A percentile compares a stretch with the other conserved stretches of the same genome.
These are phyloP conservation scores for Pseudomyrmex sp. DNA, from an alignment of 1,140 invertebrate species.

Conservation along the genomic window DNA sequence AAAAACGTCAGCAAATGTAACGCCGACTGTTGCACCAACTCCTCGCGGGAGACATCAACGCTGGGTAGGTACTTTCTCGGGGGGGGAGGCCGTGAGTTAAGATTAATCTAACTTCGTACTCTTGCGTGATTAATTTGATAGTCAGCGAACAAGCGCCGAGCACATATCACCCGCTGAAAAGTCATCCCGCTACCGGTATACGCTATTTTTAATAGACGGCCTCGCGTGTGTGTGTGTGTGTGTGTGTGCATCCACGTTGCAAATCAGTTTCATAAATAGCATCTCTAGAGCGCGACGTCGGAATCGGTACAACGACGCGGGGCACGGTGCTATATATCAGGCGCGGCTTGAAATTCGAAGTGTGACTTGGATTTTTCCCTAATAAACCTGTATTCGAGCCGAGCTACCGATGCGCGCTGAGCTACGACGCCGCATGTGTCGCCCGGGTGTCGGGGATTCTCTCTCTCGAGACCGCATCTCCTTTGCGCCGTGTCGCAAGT, in stretches of 20 bases:
- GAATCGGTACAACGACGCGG: constrained; percentile 47
- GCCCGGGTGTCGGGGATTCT: constrained; percentile 26
- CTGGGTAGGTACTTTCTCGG: background rate
- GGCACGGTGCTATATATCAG: constrained; percentile 47
- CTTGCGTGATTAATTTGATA: constrained; percentile 46
- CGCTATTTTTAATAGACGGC: background rate
- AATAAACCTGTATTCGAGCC: constrained; percentile 53
- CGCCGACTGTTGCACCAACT: too few relatives aligned
- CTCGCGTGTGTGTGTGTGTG: background rate
- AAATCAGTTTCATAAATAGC: constrained; percentile 57
- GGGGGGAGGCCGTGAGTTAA: background rate
- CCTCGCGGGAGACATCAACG: constrained; percentile 10
- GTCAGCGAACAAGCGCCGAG: constrained; percentile 13
- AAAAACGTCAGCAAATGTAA: background rate
- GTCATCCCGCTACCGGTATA: constrained; percentile 40
- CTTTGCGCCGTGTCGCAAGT: background rate
- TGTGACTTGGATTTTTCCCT: constrained; percentile 52
- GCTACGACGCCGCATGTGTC: constrained; percentile 31
- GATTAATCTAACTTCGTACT: constrained; percentile 40
- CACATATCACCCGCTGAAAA: constrained; percentile 40
- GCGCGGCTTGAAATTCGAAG: constrained; percentile 58
- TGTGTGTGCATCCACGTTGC: constrained; percentile 39
- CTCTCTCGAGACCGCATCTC: constrained; percentile 43
- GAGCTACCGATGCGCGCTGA: constrained; percentile 50
- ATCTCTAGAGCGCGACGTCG: constrained; percentile 25